Evolutionary conservation across 2,888 invertebrate genomes (phyloP).

Genomic region (Venusia cambrica): DNA sequence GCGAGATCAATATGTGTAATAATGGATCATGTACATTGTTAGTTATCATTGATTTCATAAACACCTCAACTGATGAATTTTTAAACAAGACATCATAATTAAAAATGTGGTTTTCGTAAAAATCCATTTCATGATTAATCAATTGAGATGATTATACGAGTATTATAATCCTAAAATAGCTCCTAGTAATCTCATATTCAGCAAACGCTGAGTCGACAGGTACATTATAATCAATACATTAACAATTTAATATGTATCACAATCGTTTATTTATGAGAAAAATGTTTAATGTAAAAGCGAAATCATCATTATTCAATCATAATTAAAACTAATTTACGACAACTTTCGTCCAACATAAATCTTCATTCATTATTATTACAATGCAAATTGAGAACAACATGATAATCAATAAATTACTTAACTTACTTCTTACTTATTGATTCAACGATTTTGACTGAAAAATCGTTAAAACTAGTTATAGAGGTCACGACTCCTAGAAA

Average conservation of each 20-base stretch:
- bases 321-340: slow-evolving; percentile 9
- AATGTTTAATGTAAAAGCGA: slow-evolving; percentile 32
- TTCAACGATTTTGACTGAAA: too few species aligned
- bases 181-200: slow-evolving; percentile 31
- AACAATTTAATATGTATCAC: slow-evolving; percentile 25
- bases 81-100: neutral
- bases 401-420: too few species aligned
- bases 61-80: slow-evolving; percentile 42
- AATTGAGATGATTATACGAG: slow-evolving; percentile 40
- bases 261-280: slow-evolving; percentile 15
- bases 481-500: too few species aligned
- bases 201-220: slow-evolving; percentile 25
- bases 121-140: slow-evolving; percentile 23
- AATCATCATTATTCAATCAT: slow-evolving; percentile 13
- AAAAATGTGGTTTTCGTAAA: neutral
- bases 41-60: slow-evolving; percentile 29
- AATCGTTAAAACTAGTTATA: too few species aligned
- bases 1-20: slow-evolving; percentile 60
- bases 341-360: slow-evolving; percentile 19
- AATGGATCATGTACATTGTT: slow-evolving; percentile 21
- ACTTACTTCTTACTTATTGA: too few species aligned
- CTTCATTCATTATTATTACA: neutral
- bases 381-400: too few species aligned
- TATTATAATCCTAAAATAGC: slow-evolving; percentile 23
- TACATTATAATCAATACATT: slow-evolving; percentile 27